These are phyloP conservation scores for Scopus umbretta DNA, from an alignment of 2,113 vertebrate species.

Conservation along the genomic window DNA sequence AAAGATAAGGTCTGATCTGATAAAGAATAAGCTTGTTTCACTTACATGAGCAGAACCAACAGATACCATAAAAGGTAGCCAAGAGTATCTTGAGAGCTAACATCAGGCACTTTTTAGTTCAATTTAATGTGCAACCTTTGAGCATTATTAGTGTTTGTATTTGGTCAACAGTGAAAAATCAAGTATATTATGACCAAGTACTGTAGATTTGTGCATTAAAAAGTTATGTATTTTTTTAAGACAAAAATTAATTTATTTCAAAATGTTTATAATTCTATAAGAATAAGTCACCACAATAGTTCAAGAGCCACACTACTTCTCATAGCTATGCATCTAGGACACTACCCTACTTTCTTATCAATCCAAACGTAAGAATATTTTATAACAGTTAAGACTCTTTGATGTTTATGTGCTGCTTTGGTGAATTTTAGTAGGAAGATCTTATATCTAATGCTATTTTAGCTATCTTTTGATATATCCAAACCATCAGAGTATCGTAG, in stretches of 20 bases:
- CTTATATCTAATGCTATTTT: constrained; percentile 34
- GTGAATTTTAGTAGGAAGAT: constrained; percentile 39
- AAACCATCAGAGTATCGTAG: constrained; percentile 8
- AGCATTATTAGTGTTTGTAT: not conserved
- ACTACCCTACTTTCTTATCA: constrained; percentile 60
- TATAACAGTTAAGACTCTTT: constrained; percentile 31
- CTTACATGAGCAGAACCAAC: not conserved
- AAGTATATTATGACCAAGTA: not conserved
- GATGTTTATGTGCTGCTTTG: constrained; percentile 47
- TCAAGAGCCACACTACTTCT: not conserved
- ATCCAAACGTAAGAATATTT: constrained; percentile 37
- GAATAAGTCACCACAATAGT: not conserved
- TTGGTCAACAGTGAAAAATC: not conserved
- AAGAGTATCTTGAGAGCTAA: not conserved
- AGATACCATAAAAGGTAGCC: not conserved
- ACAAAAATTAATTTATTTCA: not conserved
- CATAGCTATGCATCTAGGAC: constrained; percentile 58
- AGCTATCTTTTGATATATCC: constrained; percentile 51
- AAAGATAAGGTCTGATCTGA: constrained; percentile 4
- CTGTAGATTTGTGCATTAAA: not conserved
- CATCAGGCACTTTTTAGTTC: not conserved
- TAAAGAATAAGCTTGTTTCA: not conserved
- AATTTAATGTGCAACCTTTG: not conserved
- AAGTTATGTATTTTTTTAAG: not conserved
- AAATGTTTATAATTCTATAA: not conserved